Evolutionary conservation across 2,113 vertebrate genomes (phyloP), one percentile per base, ranked within the genome.

Genomic region (Hyperopisus bebe): DNA sequence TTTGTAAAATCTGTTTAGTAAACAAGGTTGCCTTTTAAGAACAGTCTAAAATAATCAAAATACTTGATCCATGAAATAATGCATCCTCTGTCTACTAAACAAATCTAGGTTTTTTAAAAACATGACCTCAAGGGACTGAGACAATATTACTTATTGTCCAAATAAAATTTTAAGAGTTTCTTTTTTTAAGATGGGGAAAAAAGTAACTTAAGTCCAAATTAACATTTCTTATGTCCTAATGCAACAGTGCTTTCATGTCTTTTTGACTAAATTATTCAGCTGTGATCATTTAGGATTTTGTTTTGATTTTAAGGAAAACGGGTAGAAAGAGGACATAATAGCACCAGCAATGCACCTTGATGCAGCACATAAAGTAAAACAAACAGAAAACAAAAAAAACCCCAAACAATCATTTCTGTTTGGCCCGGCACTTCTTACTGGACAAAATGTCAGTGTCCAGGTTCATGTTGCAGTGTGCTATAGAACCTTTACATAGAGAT

Each of bases 351-450:
- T 90, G 48, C 42, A 39, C 70, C 89, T 51, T 93, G 92, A 93
- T 96, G 95, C 95, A 97, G 95, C 95, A 96, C 95, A 95, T 94
- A 80, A 80, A 93, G 92, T 94, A 94, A 94, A 13, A 24, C 86
- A 93, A 96, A 90, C 17, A 83, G 48, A 89, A 94, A 10, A 19
- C 77, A 86, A 85, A 89, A 55, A 86, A 83, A 94, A 93, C 93
- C 93, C 92, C 93, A 93, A 88, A 94, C 94, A 97, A 96, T 95
- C 92, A 93, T 96, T 97, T 97, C 96, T 96, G 96, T 96, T 97
- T 94, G 95, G 83, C 94, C 96, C 97, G 97, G 97, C 97, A 98
- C 97, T 97, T 98, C 95, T 94, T 95, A 96, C 96, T 97, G 97
- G 96, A 97, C 96, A 97, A 96, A 80, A 97, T 96, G 95, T 96